phyloP scores from a whole-genome alignment of 2,113 vertebrate species.

The Gorsachius goisagi region DNA sequence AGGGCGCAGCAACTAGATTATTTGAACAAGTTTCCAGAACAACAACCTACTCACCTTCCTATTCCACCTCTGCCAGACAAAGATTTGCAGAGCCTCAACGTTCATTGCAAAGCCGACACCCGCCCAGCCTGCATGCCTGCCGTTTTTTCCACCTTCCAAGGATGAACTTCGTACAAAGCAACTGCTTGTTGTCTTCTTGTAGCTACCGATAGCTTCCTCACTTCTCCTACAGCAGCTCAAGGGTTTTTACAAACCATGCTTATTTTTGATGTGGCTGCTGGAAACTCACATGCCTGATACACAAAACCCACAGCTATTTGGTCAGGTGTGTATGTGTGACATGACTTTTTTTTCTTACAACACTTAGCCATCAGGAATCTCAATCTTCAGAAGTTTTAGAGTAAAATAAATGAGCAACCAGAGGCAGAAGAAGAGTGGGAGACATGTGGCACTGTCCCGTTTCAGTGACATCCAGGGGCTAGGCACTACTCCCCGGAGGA shows the following conservation, averaged over 20 bases:
- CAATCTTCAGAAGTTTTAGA: neutral
- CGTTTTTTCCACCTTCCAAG: neutral
- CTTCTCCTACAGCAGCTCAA: neutral
- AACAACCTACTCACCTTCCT: neutral
- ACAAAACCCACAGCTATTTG: neutral
- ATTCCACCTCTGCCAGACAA: neutral
- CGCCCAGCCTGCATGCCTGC: fast-evolving
- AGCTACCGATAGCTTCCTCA: neutral
- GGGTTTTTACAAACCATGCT: neutral
- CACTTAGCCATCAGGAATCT: neutral
- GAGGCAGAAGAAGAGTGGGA: neutral
- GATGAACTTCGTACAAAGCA: neutral
- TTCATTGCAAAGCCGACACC: neutral
- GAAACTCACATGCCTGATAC: neutral
- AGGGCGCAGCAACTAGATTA: neutral
- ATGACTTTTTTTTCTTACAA: neutral
- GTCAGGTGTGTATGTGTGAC: neutral
- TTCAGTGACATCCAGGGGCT: neutral
- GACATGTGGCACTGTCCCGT: neutral
- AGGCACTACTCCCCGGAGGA: neutral
- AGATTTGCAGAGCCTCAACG: neutral
- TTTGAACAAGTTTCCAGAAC: neutral
- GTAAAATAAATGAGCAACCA: neutral
- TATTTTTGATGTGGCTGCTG: neutral
- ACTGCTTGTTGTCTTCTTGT: neutral